Conservation (phyloP, 2,797 vertebrate species). For the Lophius americanus region DNA sequence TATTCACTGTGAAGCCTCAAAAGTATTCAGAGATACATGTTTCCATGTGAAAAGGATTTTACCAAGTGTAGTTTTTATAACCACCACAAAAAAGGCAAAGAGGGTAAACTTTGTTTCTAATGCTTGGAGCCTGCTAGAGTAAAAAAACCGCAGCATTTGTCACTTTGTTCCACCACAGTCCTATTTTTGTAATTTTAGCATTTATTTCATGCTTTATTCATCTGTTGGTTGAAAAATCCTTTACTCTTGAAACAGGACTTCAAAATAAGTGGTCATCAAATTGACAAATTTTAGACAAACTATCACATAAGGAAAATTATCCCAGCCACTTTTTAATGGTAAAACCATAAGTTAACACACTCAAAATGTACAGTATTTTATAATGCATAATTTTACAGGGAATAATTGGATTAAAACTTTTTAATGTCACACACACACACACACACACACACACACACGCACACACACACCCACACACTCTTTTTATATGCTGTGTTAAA, state of each 20-base stretch:
- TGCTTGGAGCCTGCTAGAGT: background rate
- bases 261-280: background rate
- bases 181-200: background rate
- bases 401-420: too few species aligned
- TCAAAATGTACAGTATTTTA: background rate
- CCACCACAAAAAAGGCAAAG: background rate
- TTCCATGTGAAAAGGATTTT: constrained; percentile 5
- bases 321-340: background rate
- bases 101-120: constrained; percentile 3
- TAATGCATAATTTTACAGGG: too few species aligned
- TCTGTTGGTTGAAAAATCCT: too few species aligned
- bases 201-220: too few species aligned
- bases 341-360: background rate
- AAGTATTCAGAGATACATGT: background rate
- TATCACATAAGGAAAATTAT: background rate
- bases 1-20: constrained; percentile 12
- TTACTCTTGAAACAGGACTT: background rate
- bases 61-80: background rate
- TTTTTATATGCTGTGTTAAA: too few species aligned
- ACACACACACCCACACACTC: too few species aligned
- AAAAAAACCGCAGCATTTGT: background rate
- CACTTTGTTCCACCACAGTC: background rate
- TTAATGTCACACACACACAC: too few species aligned
- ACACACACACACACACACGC: too few species aligned
- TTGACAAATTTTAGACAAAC: background rate